Evolutionary conservation across 1,140 invertebrate species (phyloP).

Genomic region (Anoplophora glabripennis): DNA sequence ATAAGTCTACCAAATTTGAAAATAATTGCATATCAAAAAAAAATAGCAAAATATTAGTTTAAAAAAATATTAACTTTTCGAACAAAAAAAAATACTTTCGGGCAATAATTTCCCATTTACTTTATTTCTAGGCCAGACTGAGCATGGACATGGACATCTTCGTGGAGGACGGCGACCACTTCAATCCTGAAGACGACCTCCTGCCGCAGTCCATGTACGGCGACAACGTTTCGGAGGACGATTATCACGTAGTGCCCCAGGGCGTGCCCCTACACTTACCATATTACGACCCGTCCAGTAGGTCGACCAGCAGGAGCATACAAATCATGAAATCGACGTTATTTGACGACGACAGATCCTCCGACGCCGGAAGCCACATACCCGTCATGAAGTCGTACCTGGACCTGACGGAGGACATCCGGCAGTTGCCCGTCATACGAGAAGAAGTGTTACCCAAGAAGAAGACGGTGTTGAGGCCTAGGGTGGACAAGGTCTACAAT

Average conservation of each 20-base stretch:
- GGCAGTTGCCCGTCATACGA: conserved; percentile 13
- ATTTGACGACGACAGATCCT: conserved; percentile 30
- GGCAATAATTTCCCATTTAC: too few relatives aligned
- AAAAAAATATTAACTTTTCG: too few relatives aligned
- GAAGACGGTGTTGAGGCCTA: conserved; percentile 24
- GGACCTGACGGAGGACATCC: conserved; percentile 28
- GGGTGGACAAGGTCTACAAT: conserved; percentile 30
- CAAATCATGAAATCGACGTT: conserved; percentile 32
- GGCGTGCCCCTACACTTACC: conserved; percentile 19
- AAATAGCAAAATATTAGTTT: too few relatives aligned
- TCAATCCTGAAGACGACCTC: conserved; percentile 28
- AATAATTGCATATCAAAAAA: too few relatives aligned
- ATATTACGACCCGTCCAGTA: conserved; percentile 14
- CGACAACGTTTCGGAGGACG: conserved; percentile 28
- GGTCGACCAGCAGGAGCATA: conserved; percentile 21
- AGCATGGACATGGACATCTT: conserved; percentile 24
- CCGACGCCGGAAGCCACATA: conserved; percentile 25
- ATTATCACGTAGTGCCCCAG: conserved; percentile 18
- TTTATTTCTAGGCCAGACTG: conserved; percentile 8
- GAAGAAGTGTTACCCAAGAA: conserved; percentile 18
- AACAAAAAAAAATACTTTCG: too few relatives aligned
- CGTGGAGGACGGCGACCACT: conserved; percentile 18
- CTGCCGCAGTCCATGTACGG: conserved; percentile 31
- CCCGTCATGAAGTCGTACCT: conserved; percentile 29
- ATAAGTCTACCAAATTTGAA: too few relatives aligned